Base-by-base conservation (phyloP, 2,113 vertebrate genomes). In the Chamaea fasciata region DNA sequence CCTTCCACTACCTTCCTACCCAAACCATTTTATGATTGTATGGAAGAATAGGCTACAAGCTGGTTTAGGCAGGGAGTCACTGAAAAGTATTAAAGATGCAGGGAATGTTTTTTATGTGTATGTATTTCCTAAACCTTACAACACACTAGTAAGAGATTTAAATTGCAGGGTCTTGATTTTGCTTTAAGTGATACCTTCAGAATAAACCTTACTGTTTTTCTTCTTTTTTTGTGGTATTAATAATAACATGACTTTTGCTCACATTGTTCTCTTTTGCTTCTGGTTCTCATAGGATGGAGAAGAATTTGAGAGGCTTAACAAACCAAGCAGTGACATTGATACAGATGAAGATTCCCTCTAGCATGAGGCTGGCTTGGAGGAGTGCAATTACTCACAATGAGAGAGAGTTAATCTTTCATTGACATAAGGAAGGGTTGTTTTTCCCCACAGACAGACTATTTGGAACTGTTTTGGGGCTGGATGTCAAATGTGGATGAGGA, bases 281-380 rank as follows among this genome's bases (percentile, higher is more conserved):
- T 59, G 94, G 44, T 97, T 80, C 19, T 97, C 95, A 9, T 96
- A 99, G 99, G 99, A 99, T 90, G 99, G 99, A 37, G 99, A 99
- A 93, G 99, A 99, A 91, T 98, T 99, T 95, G 98, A 99, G 93
- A 98, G 99, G 80, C 83, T 99, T 89, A 98, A 98, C 5, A 99
- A 99, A 96, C 89, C 98, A 75, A 98, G 97, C 97, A 98, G 98
- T 82, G 99, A 99, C 93, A 98, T 98, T 1, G 99, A 99, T 35
- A 99, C 99, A 42, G 99, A 98, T 90, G 98, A 99, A 87, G 99
- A 99, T 84, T 97, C 98, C 71, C 98, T 99, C 70, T 97, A 97
- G 93, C 49, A 37, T 50, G 64, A 49, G 33, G 31, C 76, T 82
- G 59, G 6, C 52, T 81, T 27, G 19, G 42, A 81, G 71, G n/a